A percentile compares a stretch with the other conserved stretches of the same genome.
Conservation (phyloP, 2,797 vertebrate genomes). For the Scolopax rusticola region DNA sequence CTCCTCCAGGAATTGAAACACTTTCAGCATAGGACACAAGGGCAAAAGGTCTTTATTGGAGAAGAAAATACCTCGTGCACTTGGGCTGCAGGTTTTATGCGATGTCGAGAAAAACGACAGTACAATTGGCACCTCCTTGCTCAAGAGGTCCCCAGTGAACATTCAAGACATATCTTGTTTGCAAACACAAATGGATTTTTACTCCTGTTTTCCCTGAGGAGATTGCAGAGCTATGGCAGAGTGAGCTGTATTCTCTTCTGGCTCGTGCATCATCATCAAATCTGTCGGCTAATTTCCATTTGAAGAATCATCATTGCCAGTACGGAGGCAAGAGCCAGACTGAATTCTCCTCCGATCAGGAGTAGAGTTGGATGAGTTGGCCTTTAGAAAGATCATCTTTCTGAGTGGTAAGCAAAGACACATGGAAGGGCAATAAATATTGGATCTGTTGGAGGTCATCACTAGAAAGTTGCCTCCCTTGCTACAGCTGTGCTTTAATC, state of each 20-base stretch:
- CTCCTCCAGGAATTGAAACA: conserved; percentile 30
- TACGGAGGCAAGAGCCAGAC: conserved; percentile 38
- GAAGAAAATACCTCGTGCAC: conserved; percentile 45
- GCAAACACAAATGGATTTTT: conserved; percentile 76
- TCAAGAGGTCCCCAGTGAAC: conserved; percentile 67
- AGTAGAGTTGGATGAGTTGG: conserved; percentile 25
- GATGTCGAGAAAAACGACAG: conserved; percentile 61
- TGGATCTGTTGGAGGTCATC: background rate
- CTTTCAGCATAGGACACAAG: conserved; percentile 32
- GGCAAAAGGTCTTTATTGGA: conserved; percentile 57
- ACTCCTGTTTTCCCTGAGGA: conserved; percentile 70
- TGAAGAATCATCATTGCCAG: conserved; percentile 63
- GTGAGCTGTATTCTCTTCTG: conserved; percentile 60
- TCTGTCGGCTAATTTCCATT: conserved; percentile 74
- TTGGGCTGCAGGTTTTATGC: conserved; percentile 52
- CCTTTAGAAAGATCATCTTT: conserved; percentile 39
- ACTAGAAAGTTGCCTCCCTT: background rate
- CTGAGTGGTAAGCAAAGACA: conserved; percentile 8
- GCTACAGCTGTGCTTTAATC: background rate
- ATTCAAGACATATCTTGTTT: conserved; percentile 74
- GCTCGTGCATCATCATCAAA: conserved; percentile 74
- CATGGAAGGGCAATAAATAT: background rate
- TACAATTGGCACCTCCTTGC: conserved; percentile 66
- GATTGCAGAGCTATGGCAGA: conserved; percentile 57
- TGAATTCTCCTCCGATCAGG: background rate